Evolutionary conservation across 2,797 vertebrate genomes (phyloP), one percentile per base, ranked within the genome.

Genomic region (Xerus rutilus): DNA sequence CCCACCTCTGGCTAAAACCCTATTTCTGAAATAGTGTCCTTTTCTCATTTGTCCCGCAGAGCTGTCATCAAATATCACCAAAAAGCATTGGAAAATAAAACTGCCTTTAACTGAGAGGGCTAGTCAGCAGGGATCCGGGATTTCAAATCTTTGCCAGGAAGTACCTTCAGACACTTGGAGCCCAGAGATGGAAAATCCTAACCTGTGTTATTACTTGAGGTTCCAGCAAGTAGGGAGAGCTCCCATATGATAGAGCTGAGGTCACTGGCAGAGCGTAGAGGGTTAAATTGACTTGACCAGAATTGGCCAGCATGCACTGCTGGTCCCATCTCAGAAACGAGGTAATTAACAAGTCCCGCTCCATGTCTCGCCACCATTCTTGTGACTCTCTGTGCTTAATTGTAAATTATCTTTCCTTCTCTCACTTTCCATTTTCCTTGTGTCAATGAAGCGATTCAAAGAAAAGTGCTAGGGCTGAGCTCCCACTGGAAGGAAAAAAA

Each of bases 121-220:
- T 97, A 94, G 93, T 95, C 85, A 92, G 54, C 89, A 95, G 65
- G 89, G 79, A 98, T 76, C 92, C 67, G 67, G 59, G 57, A 93
- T 96, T 98, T 97, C 93, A 96, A 89, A 90, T 95, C 78, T 88
- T 32, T 86, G 97, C 95, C 96, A 97, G 93, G 96, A 98, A 94
- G 92, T 93, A 89, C 77, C 93, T 98, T 96, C 89, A 97, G 89
- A 97, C 67, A 1, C 74, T 94, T 94, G 91, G 96, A 91, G 83
- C 81, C 89, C 90, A 97, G 96, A 64, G 94, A 91, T 79, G 87
- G 93, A 96, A 96, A 97, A 95, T 94, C 21, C 97, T 96, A 96
- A 96, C 89, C 92, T 87, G 7, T 94, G 92, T 49, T 73, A 78
- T 89, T 96, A 23, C 86, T 97, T 93, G 23, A 45, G 67, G 81